Evolutionary conservation across 2,888 invertebrate species (phyloP).

Genomic region (Brachyopa scutellaris): DNA sequence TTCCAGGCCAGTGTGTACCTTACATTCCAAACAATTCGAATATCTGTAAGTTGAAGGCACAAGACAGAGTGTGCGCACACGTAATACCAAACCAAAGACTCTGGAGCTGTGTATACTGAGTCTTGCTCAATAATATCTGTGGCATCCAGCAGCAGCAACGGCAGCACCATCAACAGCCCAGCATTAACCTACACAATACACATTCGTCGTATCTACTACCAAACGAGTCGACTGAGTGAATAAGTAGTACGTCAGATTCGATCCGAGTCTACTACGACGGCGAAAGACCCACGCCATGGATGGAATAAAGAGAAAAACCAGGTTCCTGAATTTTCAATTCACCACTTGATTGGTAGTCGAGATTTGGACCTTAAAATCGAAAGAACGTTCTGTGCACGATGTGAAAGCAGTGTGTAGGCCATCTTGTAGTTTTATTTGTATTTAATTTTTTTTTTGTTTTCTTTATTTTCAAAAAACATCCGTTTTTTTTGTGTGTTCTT

Average conservation of each 20-base stretch:
- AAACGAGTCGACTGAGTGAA: slow-evolving; percentile 62
- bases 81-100: slow-evolving; percentile 52
- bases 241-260: slow-evolving; percentile 68
- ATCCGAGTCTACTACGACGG: slow-evolving; percentile 55
- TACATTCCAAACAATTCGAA: slow-evolving; percentile 71
- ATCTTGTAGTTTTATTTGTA: slow-evolving; percentile 38
- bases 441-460: slow-evolving; percentile 1
- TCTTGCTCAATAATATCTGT: slow-evolving; percentile 66
- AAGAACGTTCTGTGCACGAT: slow-evolving; percentile 64
- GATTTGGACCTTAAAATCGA: slow-evolving; percentile 72
- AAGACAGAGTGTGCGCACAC: slow-evolving; percentile 47
- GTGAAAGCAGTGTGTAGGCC: slow-evolving; percentile 64
- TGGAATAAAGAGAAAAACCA: slow-evolving; percentile 69
- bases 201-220: slow-evolving; percentile 11
- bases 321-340: slow-evolving; percentile 72
- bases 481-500: slow-evolving; percentile 8
- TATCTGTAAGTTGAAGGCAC: slow-evolving; percentile 59
- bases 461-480: slow-evolving; percentile 3
- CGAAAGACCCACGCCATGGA: slow-evolving; percentile 42
- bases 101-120: slow-evolving; percentile 32
- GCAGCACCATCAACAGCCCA: slow-evolving; percentile 22
- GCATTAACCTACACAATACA: slow-evolving; percentile 60
- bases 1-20: slow-evolving; percentile 68
- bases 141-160: slow-evolving; percentile 54
- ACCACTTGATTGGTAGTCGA: slow-evolving; percentile 73